These are phyloP conservation scores for Hydriomena furcata DNA, from an alignment of 2,888 invertebrate species.

Conservation along the genomic window DNA sequence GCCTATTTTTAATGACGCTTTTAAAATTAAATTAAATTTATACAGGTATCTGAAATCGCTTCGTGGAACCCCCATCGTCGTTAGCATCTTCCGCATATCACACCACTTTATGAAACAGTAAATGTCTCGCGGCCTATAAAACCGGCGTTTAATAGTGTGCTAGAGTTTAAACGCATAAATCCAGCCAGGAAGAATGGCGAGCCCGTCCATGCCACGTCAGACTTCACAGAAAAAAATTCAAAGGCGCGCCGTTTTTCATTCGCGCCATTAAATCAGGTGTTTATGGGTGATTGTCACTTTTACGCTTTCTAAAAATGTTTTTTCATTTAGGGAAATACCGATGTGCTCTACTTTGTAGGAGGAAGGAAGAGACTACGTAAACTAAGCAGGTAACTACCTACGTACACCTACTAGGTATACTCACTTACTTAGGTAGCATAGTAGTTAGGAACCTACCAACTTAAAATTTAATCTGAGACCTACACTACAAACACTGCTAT, in stretches of 20 bases:
- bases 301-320: slow-evolving; percentile 50
- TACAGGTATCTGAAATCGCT: slow-evolving; percentile 38
- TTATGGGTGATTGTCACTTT: slow-evolving; percentile 67
- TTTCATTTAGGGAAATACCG: background rate
- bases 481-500: too few relatives aligned
- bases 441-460: slow-evolving; percentile 2
- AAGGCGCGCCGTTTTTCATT: slow-evolving; percentile 75
- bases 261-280: slow-evolving; percentile 72
- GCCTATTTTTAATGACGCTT: background rate
- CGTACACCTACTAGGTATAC: background rate
- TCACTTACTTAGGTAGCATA: background rate
- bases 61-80: slow-evolving; percentile 69
- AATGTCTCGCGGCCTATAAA: slow-evolving; percentile 78
- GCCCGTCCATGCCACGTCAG: slow-evolving; percentile 44
- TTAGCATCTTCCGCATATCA: slow-evolving; percentile 72
- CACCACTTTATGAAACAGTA: slow-evolving; percentile 79
- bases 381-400: background rate
- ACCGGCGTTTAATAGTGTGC: slow-evolving; percentile 75
- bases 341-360: too few relatives aligned
- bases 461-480: too few relatives aligned
- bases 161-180: slow-evolving; percentile 76
- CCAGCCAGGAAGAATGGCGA: slow-evolving; percentile 68
- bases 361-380: too few relatives aligned
- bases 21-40: slow-evolving; percentile 29
- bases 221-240: slow-evolving; percentile 77